phyloP scores from a whole-genome alignment of 2,113 vertebrate genomes.

The Lucifuga dentata region DNA sequence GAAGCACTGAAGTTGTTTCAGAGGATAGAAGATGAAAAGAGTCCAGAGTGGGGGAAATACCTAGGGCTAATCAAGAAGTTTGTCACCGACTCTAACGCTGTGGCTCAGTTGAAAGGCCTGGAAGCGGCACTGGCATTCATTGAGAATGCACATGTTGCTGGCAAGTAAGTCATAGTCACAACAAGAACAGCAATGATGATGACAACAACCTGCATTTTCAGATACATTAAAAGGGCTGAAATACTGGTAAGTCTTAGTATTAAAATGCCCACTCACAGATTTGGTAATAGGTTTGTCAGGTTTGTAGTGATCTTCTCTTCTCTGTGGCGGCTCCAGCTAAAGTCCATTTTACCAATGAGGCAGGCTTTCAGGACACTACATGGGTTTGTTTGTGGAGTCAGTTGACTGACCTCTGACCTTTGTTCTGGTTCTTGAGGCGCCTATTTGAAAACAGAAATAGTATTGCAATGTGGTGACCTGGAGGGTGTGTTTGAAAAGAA shows the following conservation, averaged over 20 bases:
- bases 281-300: too few relatives aligned
- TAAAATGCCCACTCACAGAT: too few relatives aligned
- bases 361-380: not conserved
- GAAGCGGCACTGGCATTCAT: constrained; percentile 92
- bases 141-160: constrained; percentile 93
- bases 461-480: not conserved
- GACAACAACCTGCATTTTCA: too few relatives aligned
- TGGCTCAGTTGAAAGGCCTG: constrained; percentile 97
- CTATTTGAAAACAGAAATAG: too few relatives aligned
- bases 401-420: not conserved
- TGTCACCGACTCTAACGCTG: constrained; percentile 96
- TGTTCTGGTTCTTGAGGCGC: not conserved
- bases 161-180: constrained; percentile 88
- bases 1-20: constrained; percentile 96
- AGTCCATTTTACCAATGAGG: too few relatives aligned
- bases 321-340: too few relatives aligned
- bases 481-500: too few relatives aligned
- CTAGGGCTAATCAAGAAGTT: constrained; percentile 96
- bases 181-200: too few relatives aligned
- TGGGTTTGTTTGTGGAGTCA: not conserved
- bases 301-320: not conserved
- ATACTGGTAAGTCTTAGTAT: too few relatives aligned
- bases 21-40: constrained; percentile 95
- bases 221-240: too few relatives aligned
- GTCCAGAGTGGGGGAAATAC: constrained; percentile 96